phyloP scores from a whole-genome alignment of 1,140 invertebrate species.

The Leguminivora glycinivorella region DNA sequence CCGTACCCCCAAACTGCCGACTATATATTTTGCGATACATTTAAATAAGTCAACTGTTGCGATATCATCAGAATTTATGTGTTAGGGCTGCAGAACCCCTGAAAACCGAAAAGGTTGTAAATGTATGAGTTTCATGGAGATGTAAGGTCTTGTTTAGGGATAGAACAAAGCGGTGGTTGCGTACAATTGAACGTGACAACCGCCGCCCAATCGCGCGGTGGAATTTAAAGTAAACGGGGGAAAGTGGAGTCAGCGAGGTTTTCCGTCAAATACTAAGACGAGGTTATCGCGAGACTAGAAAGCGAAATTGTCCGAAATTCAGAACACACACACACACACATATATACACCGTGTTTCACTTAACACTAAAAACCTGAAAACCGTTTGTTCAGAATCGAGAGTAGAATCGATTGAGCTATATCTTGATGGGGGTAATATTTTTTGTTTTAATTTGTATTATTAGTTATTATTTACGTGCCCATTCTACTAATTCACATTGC shows the following conservation, averaged over 20 bases:
- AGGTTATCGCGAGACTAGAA: not conserved
- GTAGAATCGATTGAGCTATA: too few relatives aligned
- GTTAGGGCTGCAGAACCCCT: slow-evolving; percentile 40
- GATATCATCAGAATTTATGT: slow-evolving; percentile 53
- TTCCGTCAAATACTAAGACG: not conserved
- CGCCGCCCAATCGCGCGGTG: slow-evolving; percentile 33
- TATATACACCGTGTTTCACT: too few relatives aligned
- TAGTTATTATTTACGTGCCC: too few relatives aligned
- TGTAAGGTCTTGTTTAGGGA: not conserved
- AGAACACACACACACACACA: too few relatives aligned
- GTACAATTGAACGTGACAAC: slow-evolving; percentile 51
- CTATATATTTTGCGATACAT: slow-evolving; percentile 44
- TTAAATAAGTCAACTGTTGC: slow-evolving; percentile 46
- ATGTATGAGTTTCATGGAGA: slow-evolving; percentile 1
- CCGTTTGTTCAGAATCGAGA: too few relatives aligned
- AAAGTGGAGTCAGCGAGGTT: slow-evolving; percentile 9
- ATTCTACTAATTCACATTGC: too few relatives aligned
- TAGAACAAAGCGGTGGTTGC: slow-evolving; percentile 34
- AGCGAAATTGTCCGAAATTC: too few relatives aligned
- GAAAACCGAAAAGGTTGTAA: not conserved
- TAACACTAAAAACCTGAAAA: too few relatives aligned
- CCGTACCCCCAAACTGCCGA: slow-evolving; percentile 30
- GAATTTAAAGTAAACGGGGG: slow-evolving; percentile 23
- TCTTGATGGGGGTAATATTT: too few relatives aligned
- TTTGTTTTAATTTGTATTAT: too few relatives aligned